Conservation (phyloP, 2,797 vertebrate genomes). For the Gephyroberyx darwinii region DNA sequence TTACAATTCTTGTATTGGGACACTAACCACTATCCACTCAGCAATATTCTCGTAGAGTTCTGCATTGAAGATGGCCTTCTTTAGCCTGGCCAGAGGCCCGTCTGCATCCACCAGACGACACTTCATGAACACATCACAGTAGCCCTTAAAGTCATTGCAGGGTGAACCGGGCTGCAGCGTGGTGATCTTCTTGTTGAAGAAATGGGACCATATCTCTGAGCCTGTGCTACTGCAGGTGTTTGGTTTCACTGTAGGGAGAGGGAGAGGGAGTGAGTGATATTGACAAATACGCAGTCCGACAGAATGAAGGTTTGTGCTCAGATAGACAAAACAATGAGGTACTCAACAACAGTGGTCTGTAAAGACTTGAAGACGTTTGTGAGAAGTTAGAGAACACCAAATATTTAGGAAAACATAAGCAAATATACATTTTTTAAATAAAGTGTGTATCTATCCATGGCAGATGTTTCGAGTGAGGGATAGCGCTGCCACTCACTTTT, state of each 20-base stretch:
- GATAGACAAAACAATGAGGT: too few species aligned
- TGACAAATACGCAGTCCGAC: not conserved
- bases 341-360: too few species aligned
- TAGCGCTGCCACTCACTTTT: conserved; percentile 84
- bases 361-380: too few species aligned
- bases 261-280: not conserved
- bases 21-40: conserved; percentile 96
- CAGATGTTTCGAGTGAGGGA: not conserved
- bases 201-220: conserved; percentile 82
- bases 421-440: not conserved
- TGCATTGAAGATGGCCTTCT: conserved; percentile 97
- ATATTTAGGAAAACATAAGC: too few species aligned
- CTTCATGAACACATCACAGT: conserved; percentile 96
- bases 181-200: conserved; percentile 82
- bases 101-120: conserved; percentile 96
- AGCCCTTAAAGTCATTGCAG: conserved; percentile 97
- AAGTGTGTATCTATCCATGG: not conserved
- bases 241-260: conserved; percentile 81
- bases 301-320: too few species aligned
- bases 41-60: conserved; percentile 96
- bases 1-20: not conserved
- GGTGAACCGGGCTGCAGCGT: conserved; percentile 95
- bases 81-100: conserved; percentile 93
- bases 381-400: too few species aligned
- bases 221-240: conserved; percentile 91